Evolutionary conservation across 2,888 invertebrate species (phyloP).

Genomic region (Eilema depressum): DNA sequence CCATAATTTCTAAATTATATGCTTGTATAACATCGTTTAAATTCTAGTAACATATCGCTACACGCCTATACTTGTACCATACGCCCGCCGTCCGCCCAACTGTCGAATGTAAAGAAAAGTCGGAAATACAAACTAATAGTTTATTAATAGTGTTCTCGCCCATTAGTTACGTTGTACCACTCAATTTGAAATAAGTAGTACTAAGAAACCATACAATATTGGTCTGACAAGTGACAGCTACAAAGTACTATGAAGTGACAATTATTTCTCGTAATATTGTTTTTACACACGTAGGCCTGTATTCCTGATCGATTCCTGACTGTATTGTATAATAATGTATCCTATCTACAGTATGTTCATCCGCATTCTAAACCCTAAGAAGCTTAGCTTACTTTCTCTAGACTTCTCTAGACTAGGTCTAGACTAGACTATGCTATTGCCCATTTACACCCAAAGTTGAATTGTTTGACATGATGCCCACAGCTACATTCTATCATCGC

Average conservation of each 20-base stretch:
- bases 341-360: too few relatives aligned
- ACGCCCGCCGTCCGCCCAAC: constrained; percentile 49
- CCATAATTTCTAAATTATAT: background rate
- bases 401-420: too few relatives aligned
- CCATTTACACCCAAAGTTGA: too few relatives aligned
- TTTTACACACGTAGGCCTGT: too few relatives aligned
- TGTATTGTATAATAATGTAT: too few relatives aligned
- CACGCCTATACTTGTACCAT: constrained; percentile 34
- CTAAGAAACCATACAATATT: background rate
- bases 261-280: background rate
- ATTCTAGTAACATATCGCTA: constrained; percentile 23
- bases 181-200: background rate
- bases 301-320: too few relatives aligned
- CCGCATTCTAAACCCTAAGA: too few relatives aligned
- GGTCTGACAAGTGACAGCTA: background rate
- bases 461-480: too few relatives aligned
- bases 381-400: too few relatives aligned
- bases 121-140: constrained; percentile 66
- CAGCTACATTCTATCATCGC: too few relatives aligned
- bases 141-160: constrained; percentile 60
- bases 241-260: background rate
- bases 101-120: constrained; percentile 76
- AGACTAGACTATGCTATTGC: too few relatives aligned
- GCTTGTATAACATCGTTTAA: background rate
- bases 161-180: constrained; percentile 6